phyloP scores from a whole-genome alignment of 1,140 invertebrate genomes.

The Brachionus manjavacas region DNA sequence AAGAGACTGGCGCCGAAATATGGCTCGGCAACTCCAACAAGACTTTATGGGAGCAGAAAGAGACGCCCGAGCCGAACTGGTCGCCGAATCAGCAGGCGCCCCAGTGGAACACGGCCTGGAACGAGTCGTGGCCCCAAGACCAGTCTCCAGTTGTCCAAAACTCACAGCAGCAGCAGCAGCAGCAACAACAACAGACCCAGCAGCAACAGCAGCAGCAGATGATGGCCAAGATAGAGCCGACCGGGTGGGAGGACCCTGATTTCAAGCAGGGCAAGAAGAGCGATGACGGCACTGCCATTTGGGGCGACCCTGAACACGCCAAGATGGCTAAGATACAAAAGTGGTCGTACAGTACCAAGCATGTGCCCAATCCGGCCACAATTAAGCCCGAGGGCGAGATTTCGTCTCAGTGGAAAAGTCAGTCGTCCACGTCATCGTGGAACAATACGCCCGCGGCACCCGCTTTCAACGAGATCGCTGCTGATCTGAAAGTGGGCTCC shows the following conservation, averaged over 20 bases:
- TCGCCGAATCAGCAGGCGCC: slow-evolving; percentile 22
- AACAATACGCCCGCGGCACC: not conserved
- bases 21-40: not conserved
- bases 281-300: slow-evolving; percentile 36
- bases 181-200: slow-evolving; percentile 1
- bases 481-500: not conserved
- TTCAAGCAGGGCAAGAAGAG: not conserved
- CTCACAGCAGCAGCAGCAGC: not conserved
- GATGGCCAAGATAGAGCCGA: slow-evolving; percentile 18
- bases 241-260: slow-evolving; percentile 33
- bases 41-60: not conserved
- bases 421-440: not conserved
- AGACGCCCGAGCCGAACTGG: not conserved
- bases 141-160: not conserved
- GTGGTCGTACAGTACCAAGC: slow-evolving; percentile 11
- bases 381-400: not conserved
- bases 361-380: slow-evolving; percentile 5
- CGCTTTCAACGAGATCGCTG: not conserved
- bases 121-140: not conserved
- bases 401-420: not conserved
- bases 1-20: not conserved
- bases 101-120: not conserved
- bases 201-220: not conserved
- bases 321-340: not conserved
- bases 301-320: slow-evolving; percentile 17